Evolutionary conservation across 1,140 invertebrate genomes (phyloP), one percentile per base, ranked within the genome.

Genomic region (Panagrolaimus sp.): DNA sequence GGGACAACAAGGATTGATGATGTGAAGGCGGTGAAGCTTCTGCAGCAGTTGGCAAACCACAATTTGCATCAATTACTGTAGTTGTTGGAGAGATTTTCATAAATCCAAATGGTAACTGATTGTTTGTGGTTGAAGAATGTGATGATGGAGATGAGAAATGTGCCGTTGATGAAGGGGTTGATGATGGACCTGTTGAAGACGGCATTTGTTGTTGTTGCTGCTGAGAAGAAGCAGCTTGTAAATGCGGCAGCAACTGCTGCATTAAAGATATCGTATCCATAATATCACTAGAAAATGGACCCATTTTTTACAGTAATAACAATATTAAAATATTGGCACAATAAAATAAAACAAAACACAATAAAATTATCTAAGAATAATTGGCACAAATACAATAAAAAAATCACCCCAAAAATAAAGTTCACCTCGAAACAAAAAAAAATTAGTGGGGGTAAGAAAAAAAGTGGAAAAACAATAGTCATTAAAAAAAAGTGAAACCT

Each of bases 211-310:
- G 52, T 15, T 52, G 48, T 58, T 21, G 15, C 2, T 52, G 48
- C 28, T 21, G 15, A 1, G 52, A 5, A 4, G 52, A 58, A 21
- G 9, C 8, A 7, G n/a, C 52, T 12, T 21, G 21, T 14, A 58
- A 17, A 12, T 58, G 52, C 28, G 52, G 52, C 52, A 58, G 52
- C 52, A 58, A 21, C 10, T 58, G 52, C 52, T 58, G 52, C 52
- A 58, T 58, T 28, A 58, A 58, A 8, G 52, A 12, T 10, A 58
- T n/a, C 28, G 52, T 58, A 58, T 58, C 52, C 52, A 58, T 58
- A 12, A 28, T 26, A 52, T n/a, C n/a, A 38, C 32, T 38, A 38
- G 32, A 38, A 38, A 38, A 38, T 38, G 32, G 7, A 38, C 7
- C 32, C 32, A 38, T 38, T 38, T 2, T 38, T 38, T 38, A 7